Evolutionary conservation across 2,797 vertebrate species (phyloP).

Genomic region (Smutsia temminckii): DNA sequence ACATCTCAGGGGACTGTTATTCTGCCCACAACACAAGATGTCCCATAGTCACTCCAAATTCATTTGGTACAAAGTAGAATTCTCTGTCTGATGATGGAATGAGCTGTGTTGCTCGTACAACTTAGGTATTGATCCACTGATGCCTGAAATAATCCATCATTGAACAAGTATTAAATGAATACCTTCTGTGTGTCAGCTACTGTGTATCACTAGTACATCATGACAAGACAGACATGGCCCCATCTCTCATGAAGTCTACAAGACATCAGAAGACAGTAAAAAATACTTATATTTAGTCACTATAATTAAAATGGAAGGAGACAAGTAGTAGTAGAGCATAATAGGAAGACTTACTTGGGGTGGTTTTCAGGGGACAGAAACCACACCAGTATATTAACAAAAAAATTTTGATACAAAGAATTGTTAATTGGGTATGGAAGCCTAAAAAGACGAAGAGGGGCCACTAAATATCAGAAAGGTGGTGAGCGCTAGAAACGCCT

Average conservation of each 20-base stretch:
- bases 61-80: neutral
- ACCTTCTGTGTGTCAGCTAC: neutral
- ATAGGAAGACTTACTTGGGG: neutral
- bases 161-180: neutral
- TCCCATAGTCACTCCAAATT: neutral
- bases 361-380: neutral
- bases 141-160: neutral
- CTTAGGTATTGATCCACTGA: neutral
- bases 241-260: neutral
- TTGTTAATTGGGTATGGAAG: neutral
- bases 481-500: neutral
- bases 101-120: neutral
- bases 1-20: neutral
- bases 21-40: neutral
- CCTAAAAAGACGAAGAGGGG: neutral
- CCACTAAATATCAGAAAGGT: neutral
- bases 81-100: neutral
- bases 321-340: neutral
- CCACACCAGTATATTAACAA: neutral
- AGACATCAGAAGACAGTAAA: neutral
- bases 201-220: neutral
- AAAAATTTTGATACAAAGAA: neutral
- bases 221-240: neutral
- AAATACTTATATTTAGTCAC: neutral
- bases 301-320: conserved; percentile 15